Conservation (phyloP, 2,113 vertebrate genomes). For the Thamnaconus septentrionalis region DNA sequence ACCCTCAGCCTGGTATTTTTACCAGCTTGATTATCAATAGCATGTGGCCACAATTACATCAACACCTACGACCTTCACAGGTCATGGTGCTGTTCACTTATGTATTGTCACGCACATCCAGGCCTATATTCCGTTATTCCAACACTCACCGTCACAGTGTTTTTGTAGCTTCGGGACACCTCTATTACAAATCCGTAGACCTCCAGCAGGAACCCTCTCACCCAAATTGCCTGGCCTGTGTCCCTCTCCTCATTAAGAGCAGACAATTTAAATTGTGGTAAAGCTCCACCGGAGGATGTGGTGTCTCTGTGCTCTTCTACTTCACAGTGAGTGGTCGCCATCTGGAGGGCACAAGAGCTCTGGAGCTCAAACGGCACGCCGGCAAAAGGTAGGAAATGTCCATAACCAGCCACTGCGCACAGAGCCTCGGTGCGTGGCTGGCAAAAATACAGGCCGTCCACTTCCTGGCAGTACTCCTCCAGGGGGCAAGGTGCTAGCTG, state of each 20-base stretch:
- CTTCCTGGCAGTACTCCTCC: constrained; percentile 90
- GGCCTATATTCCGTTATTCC: not conserved
- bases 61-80: constrained; percentile 50
- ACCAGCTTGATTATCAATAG: constrained; percentile 74
- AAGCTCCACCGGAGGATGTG: constrained; percentile 8
- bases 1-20: constrained; percentile 58
- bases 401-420: constrained; percentile 89
- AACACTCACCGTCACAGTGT: constrained; percentile 89
- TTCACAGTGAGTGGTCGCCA: constrained; percentile 82
- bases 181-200: constrained; percentile 88
- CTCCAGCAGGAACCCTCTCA: constrained; percentile 87
- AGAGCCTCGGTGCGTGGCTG: constrained; percentile 85
- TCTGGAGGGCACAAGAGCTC: constrained; percentile 87
- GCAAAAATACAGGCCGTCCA: constrained; percentile 84
- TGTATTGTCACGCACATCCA: too few species aligned
- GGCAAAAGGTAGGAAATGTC: constrained; percentile 90
- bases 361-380: constrained; percentile 91
- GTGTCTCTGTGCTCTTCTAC: constrained; percentile 17
- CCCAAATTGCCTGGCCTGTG: constrained; percentile 92
- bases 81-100: too few species aligned
- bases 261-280: constrained; percentile 83
- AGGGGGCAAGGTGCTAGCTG: constrained; percentile 82
- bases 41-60: constrained; percentile 45
- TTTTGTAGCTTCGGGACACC: constrained; percentile 91
- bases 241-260: constrained; percentile 91